These are phyloP conservation scores for Halcyon malimbica DNA, from an alignment of 2,113 vertebrate species.

Conservation along the genomic window DNA sequence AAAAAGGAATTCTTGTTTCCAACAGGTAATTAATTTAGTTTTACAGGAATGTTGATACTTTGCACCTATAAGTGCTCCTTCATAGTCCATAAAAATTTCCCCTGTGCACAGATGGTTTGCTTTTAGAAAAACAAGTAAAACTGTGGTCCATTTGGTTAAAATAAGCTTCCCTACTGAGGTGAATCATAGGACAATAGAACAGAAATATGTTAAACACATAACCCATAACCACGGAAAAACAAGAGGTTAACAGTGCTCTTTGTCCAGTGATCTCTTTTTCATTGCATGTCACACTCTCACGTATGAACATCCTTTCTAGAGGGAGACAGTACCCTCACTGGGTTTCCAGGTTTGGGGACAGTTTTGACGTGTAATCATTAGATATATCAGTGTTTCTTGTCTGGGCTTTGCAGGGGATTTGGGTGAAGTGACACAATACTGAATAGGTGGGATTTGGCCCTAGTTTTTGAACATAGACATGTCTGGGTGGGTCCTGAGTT, in stretches of 20 bases:
- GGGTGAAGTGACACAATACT: not conserved
- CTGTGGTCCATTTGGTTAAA: slow-evolving; percentile 7
- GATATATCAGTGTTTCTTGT: not conserved
- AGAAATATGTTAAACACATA: slow-evolving; percentile 12
- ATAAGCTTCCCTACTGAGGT: not conserved
- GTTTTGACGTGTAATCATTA: not conserved
- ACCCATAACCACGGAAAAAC: not conserved
- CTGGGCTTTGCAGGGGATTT: not conserved
- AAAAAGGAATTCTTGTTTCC: slow-evolving; percentile 49
- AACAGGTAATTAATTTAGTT: slow-evolving; percentile 66
- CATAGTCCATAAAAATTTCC: slow-evolving; percentile 26
- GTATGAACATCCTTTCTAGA: not conserved
- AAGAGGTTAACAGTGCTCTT: not conserved
- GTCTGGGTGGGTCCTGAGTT: not conserved
- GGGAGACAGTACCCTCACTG: not conserved
- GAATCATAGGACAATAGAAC: not conserved
- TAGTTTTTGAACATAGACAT: not conserved
- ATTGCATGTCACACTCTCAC: not conserved
- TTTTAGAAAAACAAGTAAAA: slow-evolving; percentile 44
- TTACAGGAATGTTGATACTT: slow-evolving; percentile 46
- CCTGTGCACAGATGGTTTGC: slow-evolving; percentile 13
- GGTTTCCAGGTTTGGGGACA: not conserved
- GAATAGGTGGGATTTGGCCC: not conserved
- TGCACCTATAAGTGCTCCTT: slow-evolving; percentile 45
- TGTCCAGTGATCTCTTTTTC: not conserved